Percentiles rank a stretch among this genome's conserved stretches.
These are phyloP conservation scores for Triops longicaudatus DNA, from an alignment of 1,140 invertebrate genomes.

Conservation along the genomic window DNA sequence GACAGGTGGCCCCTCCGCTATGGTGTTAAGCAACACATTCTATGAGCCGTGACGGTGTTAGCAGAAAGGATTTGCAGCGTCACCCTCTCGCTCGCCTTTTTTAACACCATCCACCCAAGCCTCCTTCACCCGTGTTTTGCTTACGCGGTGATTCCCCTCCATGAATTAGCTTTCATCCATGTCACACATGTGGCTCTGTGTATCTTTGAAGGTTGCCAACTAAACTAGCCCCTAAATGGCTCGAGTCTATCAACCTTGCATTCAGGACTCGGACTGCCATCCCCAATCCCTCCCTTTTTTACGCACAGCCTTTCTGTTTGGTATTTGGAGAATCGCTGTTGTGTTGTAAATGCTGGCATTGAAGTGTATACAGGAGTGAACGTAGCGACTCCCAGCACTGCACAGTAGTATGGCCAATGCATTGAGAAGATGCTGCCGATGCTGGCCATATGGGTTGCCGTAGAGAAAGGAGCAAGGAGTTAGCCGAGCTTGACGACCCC, in stretches of 20 bases:
- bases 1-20: not conserved
- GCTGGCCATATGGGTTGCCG: not conserved
- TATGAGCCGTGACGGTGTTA: constrained; percentile 6
- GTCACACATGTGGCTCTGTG: not conserved
- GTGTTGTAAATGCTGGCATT: too few relatives aligned
- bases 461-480: not conserved
- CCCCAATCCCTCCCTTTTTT: not conserved
- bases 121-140: not conserved
- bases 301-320: not conserved
- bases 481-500: constrained; percentile 13
- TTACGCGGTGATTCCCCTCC: not conserved
- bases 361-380: too few relatives aligned
- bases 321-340: too few relatives aligned
- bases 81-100: not conserved
- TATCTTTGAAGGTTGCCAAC: not conserved
- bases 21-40: constrained; percentile 5
- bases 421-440: not conserved
- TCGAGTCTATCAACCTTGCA: not conserved
- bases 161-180: constrained; percentile 9
- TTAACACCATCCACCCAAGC: not conserved
- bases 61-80: constrained; percentile 9
- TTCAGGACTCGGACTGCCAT: not conserved
- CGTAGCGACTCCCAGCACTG: too few relatives aligned
- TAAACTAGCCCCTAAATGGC: not conserved
- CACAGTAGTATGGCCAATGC: not conserved